Evolutionary conservation across 2,113 vertebrate species (phyloP).

Genomic region (Saccopteryx bilineata): DNA sequence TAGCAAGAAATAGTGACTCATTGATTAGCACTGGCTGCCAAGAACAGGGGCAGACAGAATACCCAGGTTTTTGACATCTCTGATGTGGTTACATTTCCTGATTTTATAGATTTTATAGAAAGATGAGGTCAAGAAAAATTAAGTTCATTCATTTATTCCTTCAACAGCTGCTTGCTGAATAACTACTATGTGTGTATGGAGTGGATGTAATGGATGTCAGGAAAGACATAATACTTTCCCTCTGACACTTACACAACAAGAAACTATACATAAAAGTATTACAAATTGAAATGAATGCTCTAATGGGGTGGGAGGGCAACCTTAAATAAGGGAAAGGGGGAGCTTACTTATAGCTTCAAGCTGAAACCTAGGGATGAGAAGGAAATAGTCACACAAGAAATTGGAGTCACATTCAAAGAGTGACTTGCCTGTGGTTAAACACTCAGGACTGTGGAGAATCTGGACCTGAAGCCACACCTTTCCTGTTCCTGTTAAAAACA

Average conservation of each 20-base stretch:
- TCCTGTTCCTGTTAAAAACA: background rate
- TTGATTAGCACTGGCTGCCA: background rate
- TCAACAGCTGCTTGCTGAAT: constrained; percentile 9
- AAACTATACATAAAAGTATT: background rate
- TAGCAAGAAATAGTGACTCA: background rate
- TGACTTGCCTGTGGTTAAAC: background rate
- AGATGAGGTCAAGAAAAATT: background rate
- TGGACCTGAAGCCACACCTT: background rate
- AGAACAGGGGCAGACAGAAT: background rate
- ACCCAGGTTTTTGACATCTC: background rate
- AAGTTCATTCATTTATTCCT: background rate
- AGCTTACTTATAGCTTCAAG: background rate
- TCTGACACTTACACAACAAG: background rate
- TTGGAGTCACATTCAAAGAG: background rate
- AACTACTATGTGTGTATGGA: background rate
- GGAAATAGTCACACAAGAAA: background rate
- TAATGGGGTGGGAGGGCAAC: background rate
- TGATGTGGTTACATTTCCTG: background rate
- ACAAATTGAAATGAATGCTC: background rate
- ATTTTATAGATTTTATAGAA: constrained; percentile 16
- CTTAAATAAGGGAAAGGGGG: background rate
- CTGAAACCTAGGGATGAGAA: background rate
- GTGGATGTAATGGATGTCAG: background rate
- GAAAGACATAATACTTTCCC: background rate
- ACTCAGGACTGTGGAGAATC: no score